A percentile compares a stretch with the other conserved stretches of the same genome.
These are phyloP conservation scores for Halictus quadricinctus DNA, from an alignment of 2,888 invertebrate species.

Conservation along the genomic window DNA sequence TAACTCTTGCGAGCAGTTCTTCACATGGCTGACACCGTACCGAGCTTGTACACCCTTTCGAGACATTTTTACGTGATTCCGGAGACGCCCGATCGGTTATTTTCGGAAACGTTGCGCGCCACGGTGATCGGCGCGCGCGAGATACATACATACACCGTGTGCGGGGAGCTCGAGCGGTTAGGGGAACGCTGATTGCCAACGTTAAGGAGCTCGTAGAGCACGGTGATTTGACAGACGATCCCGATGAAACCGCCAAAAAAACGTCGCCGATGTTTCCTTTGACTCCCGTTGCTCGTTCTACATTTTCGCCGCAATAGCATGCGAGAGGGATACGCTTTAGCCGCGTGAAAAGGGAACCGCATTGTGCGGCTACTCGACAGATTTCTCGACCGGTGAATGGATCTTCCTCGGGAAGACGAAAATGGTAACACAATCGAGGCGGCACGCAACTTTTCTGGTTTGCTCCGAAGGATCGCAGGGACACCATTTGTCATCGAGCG, in stretches of 20 bases:
- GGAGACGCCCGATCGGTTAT: conserved; percentile 67
- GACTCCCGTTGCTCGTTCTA: conserved; percentile 20
- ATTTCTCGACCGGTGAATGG: conserved; percentile 64
- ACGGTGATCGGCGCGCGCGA: background rate
- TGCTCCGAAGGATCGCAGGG: conserved; percentile 39
- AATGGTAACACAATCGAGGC: conserved; percentile 61
- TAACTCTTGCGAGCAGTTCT: conserved; percentile 77
- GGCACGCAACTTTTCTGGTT: conserved; percentile 66
- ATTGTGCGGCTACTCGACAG: conserved; percentile 62
- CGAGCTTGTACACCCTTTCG: conserved; percentile 38
- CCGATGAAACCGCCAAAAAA: conserved; percentile 24
- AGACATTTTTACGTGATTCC: conserved; percentile 64
- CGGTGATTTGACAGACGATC: conserved; percentile 15
- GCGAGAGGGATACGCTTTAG: conserved; percentile 39
- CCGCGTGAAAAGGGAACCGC: conserved; percentile 55
- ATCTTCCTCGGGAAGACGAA: conserved; percentile 29
- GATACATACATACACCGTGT: background rate
- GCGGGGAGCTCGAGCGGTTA: background rate
- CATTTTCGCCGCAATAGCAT: conserved; percentile 43
- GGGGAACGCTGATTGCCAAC: background rate
- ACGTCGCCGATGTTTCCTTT: conserved; percentile 9
- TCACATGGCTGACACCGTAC: conserved; percentile 59
- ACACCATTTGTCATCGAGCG: conserved; percentile 80
- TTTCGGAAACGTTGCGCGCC: conserved; percentile 53
- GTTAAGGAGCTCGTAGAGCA: background rate